Evolutionary conservation across 30 jellyfish, hydroid and myxozoan genomes (phyloP).

Genomic region (Aurelia aurita complex sp. Pacific): DNA sequence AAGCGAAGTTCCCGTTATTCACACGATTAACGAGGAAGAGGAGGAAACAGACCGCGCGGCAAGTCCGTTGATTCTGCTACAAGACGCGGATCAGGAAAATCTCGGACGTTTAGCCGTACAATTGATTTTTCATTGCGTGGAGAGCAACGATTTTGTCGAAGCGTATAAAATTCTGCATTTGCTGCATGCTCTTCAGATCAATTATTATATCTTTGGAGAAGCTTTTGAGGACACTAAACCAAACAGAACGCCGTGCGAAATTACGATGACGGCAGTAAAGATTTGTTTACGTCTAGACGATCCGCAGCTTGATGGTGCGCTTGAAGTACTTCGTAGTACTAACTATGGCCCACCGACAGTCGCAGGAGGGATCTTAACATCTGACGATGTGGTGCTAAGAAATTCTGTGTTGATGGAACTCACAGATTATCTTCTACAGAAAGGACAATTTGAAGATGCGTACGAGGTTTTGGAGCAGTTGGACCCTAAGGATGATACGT

Average conservation of each 20-base stretch:
- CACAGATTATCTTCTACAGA: slow-evolving; percentile 1
- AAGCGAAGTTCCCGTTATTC: slow-evolving; percentile 13
- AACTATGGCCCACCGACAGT: slow-evolving; percentile 46
- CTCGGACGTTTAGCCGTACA: slow-evolving; percentile 75
- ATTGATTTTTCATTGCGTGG: slow-evolving; percentile 32
- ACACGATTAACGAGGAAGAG: slow-evolving; percentile 13
- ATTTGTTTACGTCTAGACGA: slow-evolving; percentile 51
- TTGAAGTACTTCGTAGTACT: slow-evolving; percentile 66
- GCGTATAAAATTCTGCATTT: slow-evolving; percentile 40
- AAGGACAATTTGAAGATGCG: slow-evolving; percentile 43
- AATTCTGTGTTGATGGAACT: neutral
- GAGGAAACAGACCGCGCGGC: slow-evolving; percentile 14
- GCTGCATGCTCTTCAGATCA: slow-evolving; percentile 52
- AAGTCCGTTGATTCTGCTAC: neutral
- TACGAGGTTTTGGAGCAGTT: slow-evolving; percentile 32
- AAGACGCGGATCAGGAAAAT: slow-evolving; percentile 40
- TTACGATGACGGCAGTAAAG: slow-evolving; percentile 55
- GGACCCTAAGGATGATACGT: neutral
- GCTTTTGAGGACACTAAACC: slow-evolving; percentile 15
- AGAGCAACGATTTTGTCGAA: slow-evolving; percentile 7
- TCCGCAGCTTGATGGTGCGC: slow-evolving; percentile 61
- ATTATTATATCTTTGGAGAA: slow-evolving; percentile 43
- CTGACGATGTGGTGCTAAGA: slow-evolving; percentile 26
- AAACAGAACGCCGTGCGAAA: slow-evolving; percentile 30
- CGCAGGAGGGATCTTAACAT: neutral